These are phyloP conservation scores for Meteorus sp. DNA, from an alignment of 1,140 invertebrate species.

Conservation along the genomic window DNA sequence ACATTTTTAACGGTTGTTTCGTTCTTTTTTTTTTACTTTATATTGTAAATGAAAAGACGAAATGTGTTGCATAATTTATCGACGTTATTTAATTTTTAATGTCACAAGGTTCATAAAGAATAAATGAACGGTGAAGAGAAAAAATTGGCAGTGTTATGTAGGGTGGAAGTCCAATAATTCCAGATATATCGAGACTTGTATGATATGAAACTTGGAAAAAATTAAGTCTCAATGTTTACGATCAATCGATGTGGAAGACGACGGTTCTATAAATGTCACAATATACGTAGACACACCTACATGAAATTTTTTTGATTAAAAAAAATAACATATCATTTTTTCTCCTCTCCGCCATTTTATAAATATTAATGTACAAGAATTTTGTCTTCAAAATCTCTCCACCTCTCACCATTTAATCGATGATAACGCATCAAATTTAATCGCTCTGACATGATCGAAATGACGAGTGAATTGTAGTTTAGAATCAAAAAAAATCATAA, in stretches of 20 bases:
- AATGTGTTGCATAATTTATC: conserved; percentile 16
- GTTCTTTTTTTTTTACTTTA: too few relatives aligned
- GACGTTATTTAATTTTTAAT: conserved; percentile 19
- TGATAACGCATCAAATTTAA: conserved; percentile 10
- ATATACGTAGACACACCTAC: not conserved
- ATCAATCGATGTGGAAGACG: conserved; percentile 1
- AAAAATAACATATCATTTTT: not conserved
- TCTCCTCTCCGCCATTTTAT: not conserved
- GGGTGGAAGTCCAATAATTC: conserved; percentile 10
- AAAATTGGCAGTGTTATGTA: too few relatives aligned
- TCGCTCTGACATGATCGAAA: not conserved
- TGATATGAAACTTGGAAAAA: conserved; percentile 3
- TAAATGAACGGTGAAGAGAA: too few relatives aligned
- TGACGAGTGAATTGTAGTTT: not conserved
- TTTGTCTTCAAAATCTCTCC: too few relatives aligned
- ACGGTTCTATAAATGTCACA: not conserved
- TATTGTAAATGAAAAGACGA: not conserved
- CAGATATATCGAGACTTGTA: conserved; percentile 7
- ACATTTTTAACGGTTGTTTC: too few relatives aligned
- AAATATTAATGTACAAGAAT: conserved; percentile 1
- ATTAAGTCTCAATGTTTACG: conserved; percentile 18
- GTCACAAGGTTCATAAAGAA: too few relatives aligned
- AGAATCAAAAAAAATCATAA: not conserved
- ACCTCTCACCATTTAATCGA: conserved; percentile 16
- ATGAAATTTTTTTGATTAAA: not conserved